These are phyloP conservation scores for Eulemur coronatus DNA, from an alignment of 2,797 vertebrate species.

Conservation along the genomic window DNA sequence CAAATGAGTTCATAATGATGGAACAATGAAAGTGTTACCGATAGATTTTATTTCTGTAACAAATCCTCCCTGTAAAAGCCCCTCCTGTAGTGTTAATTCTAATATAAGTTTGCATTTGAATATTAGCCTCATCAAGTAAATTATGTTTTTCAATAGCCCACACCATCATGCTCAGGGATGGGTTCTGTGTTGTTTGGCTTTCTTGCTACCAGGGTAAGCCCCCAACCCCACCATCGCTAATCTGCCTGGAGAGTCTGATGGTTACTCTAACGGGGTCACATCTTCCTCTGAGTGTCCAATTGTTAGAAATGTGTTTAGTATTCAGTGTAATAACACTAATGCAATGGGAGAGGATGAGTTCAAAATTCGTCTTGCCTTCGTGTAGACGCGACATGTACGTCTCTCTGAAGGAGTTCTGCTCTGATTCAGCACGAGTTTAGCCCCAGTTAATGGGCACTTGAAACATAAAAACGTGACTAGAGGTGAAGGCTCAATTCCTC, in stretches of 20 bases:
- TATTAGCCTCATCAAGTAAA: constrained; percentile 82
- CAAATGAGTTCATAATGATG: constrained; percentile 87
- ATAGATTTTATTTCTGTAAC: constrained; percentile 88
- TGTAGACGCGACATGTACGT: constrained; percentile 73
- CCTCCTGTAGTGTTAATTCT: constrained; percentile 83
- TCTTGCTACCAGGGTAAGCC: background rate
- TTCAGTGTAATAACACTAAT: constrained; percentile 83
- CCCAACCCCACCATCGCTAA: constrained; percentile 16
- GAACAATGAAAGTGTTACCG: constrained; percentile 87
- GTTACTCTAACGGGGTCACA: constrained; percentile 79
- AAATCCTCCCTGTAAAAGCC: constrained; percentile 82
- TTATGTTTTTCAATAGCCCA: constrained; percentile 78
- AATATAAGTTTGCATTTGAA: constrained; percentile 80
- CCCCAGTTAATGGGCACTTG: constrained; percentile 79
- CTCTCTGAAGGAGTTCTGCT: constrained; percentile 73
- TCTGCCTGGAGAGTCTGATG: constrained; percentile 79
- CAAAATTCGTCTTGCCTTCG: constrained; percentile 80
- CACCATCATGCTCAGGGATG: constrained; percentile 50
- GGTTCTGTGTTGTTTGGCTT: constrained; percentile 18
- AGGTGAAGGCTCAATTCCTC: constrained; percentile 1
- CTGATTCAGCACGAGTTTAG: constrained; percentile 73
- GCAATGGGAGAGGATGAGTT: constrained; percentile 79
- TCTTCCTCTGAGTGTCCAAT: constrained; percentile 83
- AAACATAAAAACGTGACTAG: constrained; percentile 75
- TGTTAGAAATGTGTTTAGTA: constrained; percentile 83